Evolutionary conservation across 2,797 vertebrate genomes (phyloP).

Genomic region (Glossophaga mutica): DNA sequence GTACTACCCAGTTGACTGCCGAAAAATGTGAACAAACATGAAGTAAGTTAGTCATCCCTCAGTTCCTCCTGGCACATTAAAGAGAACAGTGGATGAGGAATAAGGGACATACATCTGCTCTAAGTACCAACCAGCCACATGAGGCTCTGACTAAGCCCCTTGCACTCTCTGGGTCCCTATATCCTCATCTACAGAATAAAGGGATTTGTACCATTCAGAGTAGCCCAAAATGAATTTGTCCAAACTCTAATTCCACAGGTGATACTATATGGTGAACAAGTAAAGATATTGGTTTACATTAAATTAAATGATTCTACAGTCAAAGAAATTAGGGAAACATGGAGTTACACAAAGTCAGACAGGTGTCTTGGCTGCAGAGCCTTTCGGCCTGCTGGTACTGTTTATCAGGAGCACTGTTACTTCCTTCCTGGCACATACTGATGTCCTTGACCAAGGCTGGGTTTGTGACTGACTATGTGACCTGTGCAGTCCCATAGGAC

Average conservation of each 20-base stretch:
- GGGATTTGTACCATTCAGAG: background rate
- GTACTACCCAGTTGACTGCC: background rate
- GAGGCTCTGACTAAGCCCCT: background rate
- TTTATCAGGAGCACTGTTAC: fast-evolving
- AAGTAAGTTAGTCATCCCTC: too few relatives aligned
- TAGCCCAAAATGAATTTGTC: background rate
- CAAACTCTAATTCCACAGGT: background rate
- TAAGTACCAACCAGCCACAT: background rate
- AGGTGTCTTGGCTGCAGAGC: background rate
- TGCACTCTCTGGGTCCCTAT: background rate
- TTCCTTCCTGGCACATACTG: background rate
- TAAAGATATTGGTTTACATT: background rate
- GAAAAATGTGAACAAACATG: background rate
- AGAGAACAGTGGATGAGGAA: background rate
- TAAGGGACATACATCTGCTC: background rate
- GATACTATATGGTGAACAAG: background rate
- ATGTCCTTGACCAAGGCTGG: background rate
- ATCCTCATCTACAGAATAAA: background rate
- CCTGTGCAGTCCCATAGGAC: background rate
- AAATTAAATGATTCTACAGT: background rate
- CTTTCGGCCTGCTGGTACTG: background rate
- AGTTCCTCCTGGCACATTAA: background rate
- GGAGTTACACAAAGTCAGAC: background rate
- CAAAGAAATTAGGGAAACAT: background rate
- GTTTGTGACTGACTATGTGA: fast-evolving